phyloP scores from a whole-genome alignment of 2,113 vertebrate genomes.

The Xenopus borealis region DNA sequence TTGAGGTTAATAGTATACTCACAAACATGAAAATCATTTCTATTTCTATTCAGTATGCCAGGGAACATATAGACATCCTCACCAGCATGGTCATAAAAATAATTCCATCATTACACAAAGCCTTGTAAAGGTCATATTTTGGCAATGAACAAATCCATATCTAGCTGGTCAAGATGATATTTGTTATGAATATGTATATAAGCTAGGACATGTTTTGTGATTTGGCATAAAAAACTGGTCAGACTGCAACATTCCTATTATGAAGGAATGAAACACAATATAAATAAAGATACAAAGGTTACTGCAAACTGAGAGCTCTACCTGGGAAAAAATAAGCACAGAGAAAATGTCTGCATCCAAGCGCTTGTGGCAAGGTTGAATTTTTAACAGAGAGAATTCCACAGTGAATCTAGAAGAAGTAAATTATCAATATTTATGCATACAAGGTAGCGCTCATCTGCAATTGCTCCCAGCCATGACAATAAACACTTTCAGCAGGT shows the following conservation, averaged over 20 bases:
- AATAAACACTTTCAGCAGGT: conserved; percentile 37
- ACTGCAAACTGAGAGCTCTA: conserved; percentile 19
- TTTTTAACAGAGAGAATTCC: conserved; percentile 45
- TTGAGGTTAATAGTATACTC: too few relatives aligned
- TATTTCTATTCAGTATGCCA: too few relatives aligned
- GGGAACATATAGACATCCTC: too few relatives aligned
- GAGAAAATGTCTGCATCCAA: conserved; percentile 37
- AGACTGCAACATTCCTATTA: background rate
- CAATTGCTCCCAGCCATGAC: conserved; percentile 44
- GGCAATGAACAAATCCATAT: too few relatives aligned
- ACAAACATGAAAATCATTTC: too few relatives aligned
- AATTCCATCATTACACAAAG: too few relatives aligned
- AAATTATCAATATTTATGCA: conserved; percentile 48
- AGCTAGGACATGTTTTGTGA: too few relatives aligned
- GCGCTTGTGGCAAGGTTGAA: conserved; percentile 45
- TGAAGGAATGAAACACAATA: conserved; percentile 6
- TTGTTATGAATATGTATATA: too few relatives aligned
- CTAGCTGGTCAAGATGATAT: too few relatives aligned
- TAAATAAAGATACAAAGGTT: conserved; percentile 15
- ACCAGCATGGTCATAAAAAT: too few relatives aligned
- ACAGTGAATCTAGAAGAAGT: conserved; percentile 40
- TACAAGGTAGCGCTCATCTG: conserved; percentile 44
- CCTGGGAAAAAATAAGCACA: conserved; percentile 28
- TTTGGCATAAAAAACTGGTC: background rate
- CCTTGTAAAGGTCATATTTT: too few relatives aligned